phyloP scores from a whole-genome alignment of 2,113 vertebrate genomes.

The Xenopus laevis region DNA sequence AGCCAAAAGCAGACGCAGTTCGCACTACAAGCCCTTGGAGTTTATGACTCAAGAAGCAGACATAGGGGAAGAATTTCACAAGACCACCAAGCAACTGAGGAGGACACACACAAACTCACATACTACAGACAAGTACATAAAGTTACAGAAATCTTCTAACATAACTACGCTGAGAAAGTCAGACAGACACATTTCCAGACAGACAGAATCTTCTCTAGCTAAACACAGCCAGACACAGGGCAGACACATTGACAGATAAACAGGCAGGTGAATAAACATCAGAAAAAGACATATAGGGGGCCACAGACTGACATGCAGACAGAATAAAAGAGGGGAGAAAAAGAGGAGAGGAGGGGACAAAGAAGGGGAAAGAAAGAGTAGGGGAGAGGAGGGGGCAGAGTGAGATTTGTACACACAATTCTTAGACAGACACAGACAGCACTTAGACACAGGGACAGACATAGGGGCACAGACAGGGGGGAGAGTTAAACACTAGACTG shows the following conservation, averaged over 20 bases:
- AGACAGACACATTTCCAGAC: slow-evolving; percentile 37
- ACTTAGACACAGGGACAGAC: slow-evolving; percentile 40
- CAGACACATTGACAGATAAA: slow-evolving; percentile 12
- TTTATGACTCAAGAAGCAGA: slow-evolving; percentile 29
- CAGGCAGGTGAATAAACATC: slow-evolving; percentile 29
- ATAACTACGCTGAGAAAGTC: slow-evolving; percentile 18
- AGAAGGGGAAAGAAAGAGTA: slow-evolving; percentile 17
- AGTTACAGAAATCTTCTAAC: slow-evolving; percentile 29
- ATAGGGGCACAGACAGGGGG: slow-evolving; percentile 39
- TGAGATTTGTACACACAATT: slow-evolving; percentile 34
- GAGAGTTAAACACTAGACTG: slow-evolving; percentile 29
- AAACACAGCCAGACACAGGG: slow-evolving; percentile 23
- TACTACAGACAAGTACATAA: slow-evolving; percentile 24
- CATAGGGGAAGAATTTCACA: background rate
- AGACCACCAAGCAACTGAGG: slow-evolving; percentile 8
- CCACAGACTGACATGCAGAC: slow-evolving; percentile 20
- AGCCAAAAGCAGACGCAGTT: slow-evolving; percentile 17
- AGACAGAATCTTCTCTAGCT: slow-evolving; percentile 3
- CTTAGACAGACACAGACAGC: slow-evolving; percentile 39
- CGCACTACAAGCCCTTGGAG: slow-evolving; percentile 11
- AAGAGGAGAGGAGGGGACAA: slow-evolving; percentile 16
- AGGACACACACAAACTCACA: slow-evolving; percentile 17
- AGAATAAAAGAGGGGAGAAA: slow-evolving; percentile 16
- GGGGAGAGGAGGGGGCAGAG: slow-evolving; percentile 18
- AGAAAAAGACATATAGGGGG: slow-evolving; percentile 13